Evolutionary conservation across 1,140 invertebrate genomes (phyloP), one percentile per base, ranked within the genome.

Genomic region (Bombus turneri): DNA sequence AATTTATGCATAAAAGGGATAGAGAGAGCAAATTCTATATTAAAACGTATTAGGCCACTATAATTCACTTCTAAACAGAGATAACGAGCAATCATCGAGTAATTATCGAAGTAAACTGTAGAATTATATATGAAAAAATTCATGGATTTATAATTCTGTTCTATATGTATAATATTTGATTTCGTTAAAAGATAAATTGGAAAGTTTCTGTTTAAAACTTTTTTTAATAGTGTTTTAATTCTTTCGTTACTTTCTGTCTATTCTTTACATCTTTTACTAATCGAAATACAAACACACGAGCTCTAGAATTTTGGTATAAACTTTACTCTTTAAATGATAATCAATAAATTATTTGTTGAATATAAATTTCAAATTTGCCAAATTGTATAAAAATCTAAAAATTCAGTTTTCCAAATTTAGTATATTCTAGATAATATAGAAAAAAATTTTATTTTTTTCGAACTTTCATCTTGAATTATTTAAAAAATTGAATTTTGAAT

Each of bases 71-170:
- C 4, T 41, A 41, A 31, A 47, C 12, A 37, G 22, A 25, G 34
- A 13, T 39, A 53, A 81, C 53, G 68, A 77, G 72, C 81, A 83
- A 83, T 43, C 81, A 68, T 64, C 81, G 81, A 83, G 73, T 62
- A 37, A 41, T 31, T 72, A 72, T 39, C 18, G 10, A 75, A n/a
- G 59, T 22, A 47, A 74, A 25, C 34, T 47, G 6, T 9, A 53
- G n/a, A 53, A 53, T 74, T 74, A 41, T 5, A 75, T 28, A 9
- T 53, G n/a, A 34, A 53, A 34, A 10, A 53, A 57, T 15, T 53
- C 41, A 73, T 47, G 31, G 41, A n/a, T 34, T 37, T 15, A 25
- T 22, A 37, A 57, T 57, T 13, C 47, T 22, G 47, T 22, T 53
- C 18, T 22, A 22, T 22, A 53, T 53, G 18, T 53, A 53, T 53